Base-by-base conservation (phyloP, 2,888 invertebrate genomes). In the Pristionchus japonicus region DNA sequence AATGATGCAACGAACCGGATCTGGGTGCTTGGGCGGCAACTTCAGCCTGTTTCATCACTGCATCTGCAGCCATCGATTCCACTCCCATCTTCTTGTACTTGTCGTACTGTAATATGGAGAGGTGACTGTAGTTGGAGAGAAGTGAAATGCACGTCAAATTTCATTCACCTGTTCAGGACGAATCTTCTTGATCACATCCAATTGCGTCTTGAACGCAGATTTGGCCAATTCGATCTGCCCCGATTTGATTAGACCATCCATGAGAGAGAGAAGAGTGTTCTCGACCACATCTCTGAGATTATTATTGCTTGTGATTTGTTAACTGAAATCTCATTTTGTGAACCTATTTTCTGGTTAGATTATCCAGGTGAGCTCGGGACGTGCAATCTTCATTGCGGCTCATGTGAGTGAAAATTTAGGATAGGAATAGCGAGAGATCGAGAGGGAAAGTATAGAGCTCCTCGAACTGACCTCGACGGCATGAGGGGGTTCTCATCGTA, bases 211-310 rank as follows among this genome's bases (percentile, higher is more conserved):
- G 84, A 93, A 93, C 2, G 93, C 93, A 31, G 92, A 91, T 87
- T 93, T 93, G 13, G 93, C 93, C 92, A 93, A 91, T 88, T 93
- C 93, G 88, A 93, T 92, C 84, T 93, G 92, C 4, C 93, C 93
- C 64, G 90, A 91, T 88, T 93, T 93, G 70, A 93, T 93, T 40
- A 92, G 85, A n/a, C 92, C 93, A 89, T 93, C 93, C 74, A 90
- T 43, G 57, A 91, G 43, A 13, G 57, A 49, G 52, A 87, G 77
- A 80, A 87, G 87, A 20, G 43, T 47, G 27, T 77, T 52, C 70
- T 86, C 86, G 20, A 86, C 20, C 7, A 70, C 70, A 15, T 70
- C 86, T 17, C 86, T 86, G 49, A 31, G 23, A n/a, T 47, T 43
- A 64, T 64, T n/a, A n/a, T n/a, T n/a, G n/a, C n/a, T n/a, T n/a